Base-by-base conservation (phyloP, 1,140 invertebrate species). In the Antheraea mylitta region DNA sequence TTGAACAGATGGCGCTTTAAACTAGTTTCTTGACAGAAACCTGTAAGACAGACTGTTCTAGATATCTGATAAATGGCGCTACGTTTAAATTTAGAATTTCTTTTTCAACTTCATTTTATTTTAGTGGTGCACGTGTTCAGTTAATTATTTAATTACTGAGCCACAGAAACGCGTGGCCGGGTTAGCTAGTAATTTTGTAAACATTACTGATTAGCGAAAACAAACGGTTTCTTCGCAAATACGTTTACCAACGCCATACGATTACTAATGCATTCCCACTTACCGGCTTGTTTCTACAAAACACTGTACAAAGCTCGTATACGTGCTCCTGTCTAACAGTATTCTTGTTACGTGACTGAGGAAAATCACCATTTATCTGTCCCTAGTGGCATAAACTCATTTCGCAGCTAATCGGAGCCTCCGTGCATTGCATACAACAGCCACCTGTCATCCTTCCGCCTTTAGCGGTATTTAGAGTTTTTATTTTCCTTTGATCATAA, bases 381-480 rank as follows among this genome's bases (percentile, higher is more conserved):
- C 62, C 58, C 66, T 71, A 69, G 18, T 19, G 19, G 62, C 58
- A 75, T 73, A 71, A 64, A 66, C 65, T 72, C 71, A 67, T 68
- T 72, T 73, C 60, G 72, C 67, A 66, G 68, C 72, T 69, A 38
- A 68, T 70, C 74, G 72, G 74, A 75, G 70, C 74, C 71, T 70
- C 72, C 22, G 70, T 37, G 30, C 45, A 38, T 72, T 64, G 59
- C 66, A 19, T 62, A 19, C n/a, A 22, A 22, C 67, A 61, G 16
- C 45, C 75, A 82, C 73, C 76, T 83, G 83, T 71, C 74, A 70
- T 77, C 75, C 73, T 85, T 85, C 79, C 79, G 81, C 67, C 73
- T 67, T 37, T 62, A 58, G 38, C 45, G 45, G 16, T 53, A 16
- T 53, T 53, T 53, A 53, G 45, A 53, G 45, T 53, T 53, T 53